Conservation (phyloP, 2,888 invertebrate species). For the Oeneis ivallda region DNA sequence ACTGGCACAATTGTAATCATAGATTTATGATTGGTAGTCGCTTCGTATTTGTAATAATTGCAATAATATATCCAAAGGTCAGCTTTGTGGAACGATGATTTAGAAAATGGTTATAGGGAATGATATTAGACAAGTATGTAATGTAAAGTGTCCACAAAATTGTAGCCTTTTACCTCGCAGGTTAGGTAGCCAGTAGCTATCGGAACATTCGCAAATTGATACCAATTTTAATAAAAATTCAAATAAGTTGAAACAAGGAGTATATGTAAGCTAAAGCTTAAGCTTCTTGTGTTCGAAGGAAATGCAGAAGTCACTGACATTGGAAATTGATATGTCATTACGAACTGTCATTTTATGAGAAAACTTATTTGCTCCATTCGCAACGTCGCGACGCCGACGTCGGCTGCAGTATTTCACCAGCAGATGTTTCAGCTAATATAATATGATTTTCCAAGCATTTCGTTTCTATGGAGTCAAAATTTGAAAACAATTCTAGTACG, state of each 20-base stretch:
- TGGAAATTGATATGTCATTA: slow-evolving; percentile 17
- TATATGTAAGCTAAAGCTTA: too few species aligned
- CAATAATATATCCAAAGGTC: too few species aligned
- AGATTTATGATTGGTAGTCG: too few species aligned
- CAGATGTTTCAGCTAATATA: slow-evolving; percentile 8
- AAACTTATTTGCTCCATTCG: slow-evolving; percentile 13
- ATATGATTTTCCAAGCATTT: slow-evolving; percentile 7
- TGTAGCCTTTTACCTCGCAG: too few species aligned
- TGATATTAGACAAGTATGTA: too few species aligned
- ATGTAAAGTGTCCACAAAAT: too few species aligned
- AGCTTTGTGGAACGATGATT: too few species aligned
- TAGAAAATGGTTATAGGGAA: too few species aligned
- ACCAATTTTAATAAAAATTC: not conserved
- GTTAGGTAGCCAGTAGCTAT: too few species aligned
- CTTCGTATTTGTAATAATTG: too few species aligned
- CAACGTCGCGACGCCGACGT: not conserved
- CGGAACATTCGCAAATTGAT: not conserved
- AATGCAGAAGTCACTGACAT: slow-evolving; percentile 1
- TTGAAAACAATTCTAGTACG: not conserved
- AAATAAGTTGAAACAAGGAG: too few species aligned
- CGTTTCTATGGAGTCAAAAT: not conserved
- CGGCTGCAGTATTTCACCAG: slow-evolving; percentile 11
- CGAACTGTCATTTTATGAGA: slow-evolving; percentile 9
- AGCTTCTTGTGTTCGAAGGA: not conserved
- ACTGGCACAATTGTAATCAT: too few species aligned